Conservation (phyloP, 2,888 invertebrate species). For the Tetropium fuscum region DNA sequence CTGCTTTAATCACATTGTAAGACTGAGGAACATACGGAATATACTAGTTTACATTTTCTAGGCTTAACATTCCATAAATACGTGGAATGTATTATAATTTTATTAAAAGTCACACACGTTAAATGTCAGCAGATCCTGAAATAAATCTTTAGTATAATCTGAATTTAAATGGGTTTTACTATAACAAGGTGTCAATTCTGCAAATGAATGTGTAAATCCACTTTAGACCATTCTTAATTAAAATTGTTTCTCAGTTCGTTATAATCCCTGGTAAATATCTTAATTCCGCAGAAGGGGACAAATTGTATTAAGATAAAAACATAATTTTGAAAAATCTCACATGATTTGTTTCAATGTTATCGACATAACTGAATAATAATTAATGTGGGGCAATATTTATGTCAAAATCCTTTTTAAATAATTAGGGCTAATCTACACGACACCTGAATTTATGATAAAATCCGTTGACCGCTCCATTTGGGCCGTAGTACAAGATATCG, state of each 20-base stretch:
- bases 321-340: not conserved
- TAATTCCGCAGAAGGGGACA: constrained; percentile 1
- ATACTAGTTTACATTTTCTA: not conserved
- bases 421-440: constrained; percentile 19
- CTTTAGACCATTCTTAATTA: no score
- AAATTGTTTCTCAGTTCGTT: no score
- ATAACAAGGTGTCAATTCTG: no score
- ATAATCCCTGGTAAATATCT: no score
- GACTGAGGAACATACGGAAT: no score
- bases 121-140: no score
- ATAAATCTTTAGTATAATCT: no score
- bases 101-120: no score
- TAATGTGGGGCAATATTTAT: constrained; percentile 19
- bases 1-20: constrained; percentile 7
- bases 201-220: no score
- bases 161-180: no score
- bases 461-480: constrained; percentile 35
- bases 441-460: constrained; percentile 38
- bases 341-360: constrained; percentile 2
- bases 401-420: constrained; percentile 22
- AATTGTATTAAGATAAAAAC: not conserved
- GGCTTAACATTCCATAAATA: not conserved
- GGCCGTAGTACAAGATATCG: constrained; percentile 19
- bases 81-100: no score
- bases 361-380: constrained; percentile 10